phyloP scores from a whole-genome alignment of 2,888 invertebrate species.

The Anarsia innoxiella region DNA sequence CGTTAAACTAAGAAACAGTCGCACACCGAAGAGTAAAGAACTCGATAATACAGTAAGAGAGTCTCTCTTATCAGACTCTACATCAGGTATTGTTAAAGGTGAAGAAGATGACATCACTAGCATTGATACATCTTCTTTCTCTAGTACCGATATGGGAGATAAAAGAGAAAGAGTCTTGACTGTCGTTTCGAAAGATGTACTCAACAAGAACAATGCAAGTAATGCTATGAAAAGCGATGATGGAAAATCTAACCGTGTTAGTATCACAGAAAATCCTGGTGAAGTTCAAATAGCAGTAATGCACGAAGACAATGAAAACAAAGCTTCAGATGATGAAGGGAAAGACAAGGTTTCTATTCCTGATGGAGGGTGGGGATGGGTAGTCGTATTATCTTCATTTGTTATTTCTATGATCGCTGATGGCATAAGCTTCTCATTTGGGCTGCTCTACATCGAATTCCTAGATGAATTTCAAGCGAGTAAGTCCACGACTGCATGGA shows the following conservation, averaged over 20 bases:
- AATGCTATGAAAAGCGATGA: constrained; percentile 35
- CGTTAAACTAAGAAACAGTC: constrained; percentile 42
- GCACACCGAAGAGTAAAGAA: constrained; percentile 42
- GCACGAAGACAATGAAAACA: constrained; percentile 23
- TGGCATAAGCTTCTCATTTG: constrained; percentile 95
- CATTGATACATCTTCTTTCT: constrained; percentile 45
- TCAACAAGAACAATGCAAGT: constrained; percentile 28
- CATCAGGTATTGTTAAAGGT: constrained; percentile 69
- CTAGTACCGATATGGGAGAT: constrained; percentile 55
- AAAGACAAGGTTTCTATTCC: constrained; percentile 76
- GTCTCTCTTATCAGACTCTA: constrained; percentile 60
- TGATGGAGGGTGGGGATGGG: constrained; percentile 93
- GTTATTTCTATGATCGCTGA: constrained; percentile 93
- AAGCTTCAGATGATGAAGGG: constrained; percentile 17
- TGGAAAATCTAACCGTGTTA: constrained; percentile 22
- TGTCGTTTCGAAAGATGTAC: constrained; percentile 14
- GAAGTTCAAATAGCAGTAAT: constrained; percentile 23
- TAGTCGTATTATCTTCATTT: constrained; percentile 90
- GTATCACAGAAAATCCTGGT: constrained; percentile 33
- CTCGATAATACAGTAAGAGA: constrained; percentile 44
- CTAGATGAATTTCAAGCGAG: constrained; percentile 86
- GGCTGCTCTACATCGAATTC: constrained; percentile 89
- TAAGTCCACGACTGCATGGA: constrained; percentile 91
- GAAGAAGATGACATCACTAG: constrained; percentile 50
- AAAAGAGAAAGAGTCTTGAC: constrained; percentile 31